Conservation (phyloP, 2,797 vertebrate genomes). For the Brachymystax lenok region DNA sequence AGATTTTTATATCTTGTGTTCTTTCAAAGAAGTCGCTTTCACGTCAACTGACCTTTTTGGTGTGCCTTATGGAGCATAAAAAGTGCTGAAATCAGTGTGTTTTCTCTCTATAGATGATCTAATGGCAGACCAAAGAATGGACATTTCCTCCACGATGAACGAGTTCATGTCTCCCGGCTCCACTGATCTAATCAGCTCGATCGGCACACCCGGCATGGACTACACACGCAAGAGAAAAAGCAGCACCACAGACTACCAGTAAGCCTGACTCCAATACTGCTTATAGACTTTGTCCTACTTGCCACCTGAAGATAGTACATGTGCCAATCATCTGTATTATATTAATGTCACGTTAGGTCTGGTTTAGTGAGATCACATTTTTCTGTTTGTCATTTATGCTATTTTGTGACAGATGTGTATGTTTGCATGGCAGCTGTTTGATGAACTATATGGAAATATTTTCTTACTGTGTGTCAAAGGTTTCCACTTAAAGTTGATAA, state of each 20-base stretch:
- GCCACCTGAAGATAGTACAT: not conserved
- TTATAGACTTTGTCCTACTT: not conserved
- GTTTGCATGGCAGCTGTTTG: not conserved
- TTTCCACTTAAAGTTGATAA: not conserved
- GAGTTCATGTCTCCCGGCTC: conserved; percentile 96
- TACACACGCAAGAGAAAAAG: conserved; percentile 97
- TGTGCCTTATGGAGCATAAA: not conserved
- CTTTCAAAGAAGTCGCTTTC: not conserved
- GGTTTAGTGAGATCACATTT: not conserved
- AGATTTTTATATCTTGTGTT: not conserved
- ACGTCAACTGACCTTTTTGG: not conserved
- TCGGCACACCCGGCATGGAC: conserved; percentile 88
- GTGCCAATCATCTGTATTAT: not conserved
- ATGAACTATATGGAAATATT: not conserved
- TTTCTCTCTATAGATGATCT: conserved; percentile 78
- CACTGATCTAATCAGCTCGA: conserved; percentile 93
- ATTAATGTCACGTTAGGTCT: not conserved
- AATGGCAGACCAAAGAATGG: conserved; percentile 99
- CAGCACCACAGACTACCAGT: conserved; percentile 97
- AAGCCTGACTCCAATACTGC: conserved; percentile 29
- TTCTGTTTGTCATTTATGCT: not conserved
- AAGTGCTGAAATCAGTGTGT: not conserved
- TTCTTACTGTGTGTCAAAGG: not conserved
- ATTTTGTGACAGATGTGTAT: not conserved
- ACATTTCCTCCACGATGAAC: conserved; percentile 98